Evolutionary conservation across 2,797 vertebrate species (phyloP).

Genomic region (Hydrophis major): DNA sequence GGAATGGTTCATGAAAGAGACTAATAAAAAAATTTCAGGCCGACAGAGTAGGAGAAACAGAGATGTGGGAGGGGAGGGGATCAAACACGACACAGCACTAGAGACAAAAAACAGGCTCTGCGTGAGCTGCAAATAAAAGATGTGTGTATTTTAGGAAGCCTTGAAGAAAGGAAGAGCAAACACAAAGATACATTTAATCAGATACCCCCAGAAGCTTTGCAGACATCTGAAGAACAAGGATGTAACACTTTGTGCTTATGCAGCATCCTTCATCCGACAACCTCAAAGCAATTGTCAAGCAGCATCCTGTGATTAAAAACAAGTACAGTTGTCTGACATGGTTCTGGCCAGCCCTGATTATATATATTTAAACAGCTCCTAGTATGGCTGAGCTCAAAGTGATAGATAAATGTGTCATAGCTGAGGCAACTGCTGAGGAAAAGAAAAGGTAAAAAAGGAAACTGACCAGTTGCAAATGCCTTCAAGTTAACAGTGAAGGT

Average conservation of each 20-base stretch:
- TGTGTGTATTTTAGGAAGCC: conserved; percentile 10
- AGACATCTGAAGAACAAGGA: conserved; percentile 22
- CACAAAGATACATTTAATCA: conserved; percentile 31
- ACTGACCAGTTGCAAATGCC: not conserved
- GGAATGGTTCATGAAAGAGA: conserved; percentile 30
- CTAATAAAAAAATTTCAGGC: conserved; percentile 28
- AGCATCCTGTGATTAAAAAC: not conserved
- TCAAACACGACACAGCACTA: conserved; percentile 22
- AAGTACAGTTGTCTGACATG: not conserved
- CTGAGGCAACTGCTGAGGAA: not conserved
- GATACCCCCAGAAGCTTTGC: conserved; percentile 27
- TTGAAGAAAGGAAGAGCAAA: conserved; percentile 25
- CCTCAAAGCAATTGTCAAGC: conserved; percentile 11
- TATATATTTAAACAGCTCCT: not conserved
- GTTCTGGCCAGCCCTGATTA: not conserved
- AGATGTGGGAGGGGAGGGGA: conserved; percentile 10
- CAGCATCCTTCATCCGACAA: not conserved
- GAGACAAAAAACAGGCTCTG: conserved; percentile 26
- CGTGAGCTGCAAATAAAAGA: conserved; percentile 29
- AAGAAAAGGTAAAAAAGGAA: not conserved
- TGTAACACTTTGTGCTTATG: conserved; percentile 12
- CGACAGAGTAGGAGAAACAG: conserved; percentile 14
- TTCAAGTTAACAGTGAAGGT: no score
- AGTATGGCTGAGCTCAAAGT: not conserved
- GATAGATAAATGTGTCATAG: not conserved